phyloP scores from a whole-genome alignment of 2,888 invertebrate genomes.

The Acronicta leporina region DNA sequence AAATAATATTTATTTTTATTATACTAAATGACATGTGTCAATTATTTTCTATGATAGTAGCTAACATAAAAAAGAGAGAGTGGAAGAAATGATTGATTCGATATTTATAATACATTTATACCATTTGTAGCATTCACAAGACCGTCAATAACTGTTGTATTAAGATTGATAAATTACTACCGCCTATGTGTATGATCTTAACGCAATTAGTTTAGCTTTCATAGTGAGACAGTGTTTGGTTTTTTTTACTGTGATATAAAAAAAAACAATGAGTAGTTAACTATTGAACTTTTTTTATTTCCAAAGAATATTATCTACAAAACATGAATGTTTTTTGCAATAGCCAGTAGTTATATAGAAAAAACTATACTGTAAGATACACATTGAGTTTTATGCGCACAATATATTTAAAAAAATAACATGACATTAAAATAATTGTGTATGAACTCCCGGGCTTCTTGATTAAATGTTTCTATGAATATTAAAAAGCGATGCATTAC shows the following conservation, averaged over 20 bases:
- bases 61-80: constrained; percentile 49
- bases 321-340: too few species aligned
- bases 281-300: constrained; percentile 1
- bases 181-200: constrained; percentile 13
- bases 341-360: too few species aligned
- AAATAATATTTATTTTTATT: constrained; percentile 29
- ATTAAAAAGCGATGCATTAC: constrained; percentile 25
- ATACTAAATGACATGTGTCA: constrained; percentile 13
- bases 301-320: too few species aligned
- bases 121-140: constrained; percentile 38
- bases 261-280: neutral
- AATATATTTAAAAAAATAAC: too few species aligned
- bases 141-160: constrained; percentile 35
- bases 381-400: too few species aligned
- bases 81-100: constrained; percentile 39
- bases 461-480: constrained; percentile 31
- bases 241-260: constrained; percentile 3
- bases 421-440: too few species aligned
- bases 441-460: constrained; percentile 18
- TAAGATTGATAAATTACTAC: constrained; percentile 36
- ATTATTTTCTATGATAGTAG: constrained; percentile 30
- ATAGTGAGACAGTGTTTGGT: constrained; percentile 7
- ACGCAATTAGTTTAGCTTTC: constrained; percentile 25
- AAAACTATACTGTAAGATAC: too few species aligned
- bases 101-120: constrained; percentile 36